Percentiles rank a stretch among this genome's conserved stretches.
These are phyloP conservation scores for Lamprologus tigripictilis DNA, from an alignment of 2,113 vertebrate species.

Conservation along the genomic window DNA sequence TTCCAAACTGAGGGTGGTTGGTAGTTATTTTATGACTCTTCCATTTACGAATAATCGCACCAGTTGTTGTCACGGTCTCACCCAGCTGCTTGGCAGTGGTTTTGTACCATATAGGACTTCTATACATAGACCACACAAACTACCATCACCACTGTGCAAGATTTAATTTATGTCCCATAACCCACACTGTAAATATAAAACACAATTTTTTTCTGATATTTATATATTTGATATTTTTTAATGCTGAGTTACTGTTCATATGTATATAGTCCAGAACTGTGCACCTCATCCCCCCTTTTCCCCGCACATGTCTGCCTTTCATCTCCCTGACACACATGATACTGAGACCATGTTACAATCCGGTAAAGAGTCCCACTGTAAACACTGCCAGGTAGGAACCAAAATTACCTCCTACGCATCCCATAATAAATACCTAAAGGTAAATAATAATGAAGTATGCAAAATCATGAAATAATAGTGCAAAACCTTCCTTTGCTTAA, in stretches of 20 bases:
- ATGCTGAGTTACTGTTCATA: not conserved
- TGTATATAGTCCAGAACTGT: not conserved
- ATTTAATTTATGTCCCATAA: not conserved
- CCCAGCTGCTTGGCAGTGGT: not conserved
- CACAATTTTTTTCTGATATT: not conserved
- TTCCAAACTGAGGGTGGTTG: not conserved
- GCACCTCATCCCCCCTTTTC: fast-evolving
- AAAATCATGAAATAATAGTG: not conserved
- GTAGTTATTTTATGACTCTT: not conserved
- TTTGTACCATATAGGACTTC: not conserved
- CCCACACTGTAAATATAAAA: not conserved
- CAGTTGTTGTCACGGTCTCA: not conserved
- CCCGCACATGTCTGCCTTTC: not conserved
- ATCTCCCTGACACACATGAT: not conserved
- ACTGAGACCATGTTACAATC: not conserved
- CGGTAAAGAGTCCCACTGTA: not conserved
- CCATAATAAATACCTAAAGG: not conserved
- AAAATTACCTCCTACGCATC: not conserved
- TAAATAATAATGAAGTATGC: not conserved
- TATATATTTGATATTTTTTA: not conserved
- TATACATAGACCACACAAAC: not conserved
- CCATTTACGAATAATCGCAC: not conserved
- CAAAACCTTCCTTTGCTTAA: not conserved
- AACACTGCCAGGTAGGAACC: not conserved
- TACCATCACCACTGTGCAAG: not conserved